Evolutionary conservation across 2,113 vertebrate genomes (phyloP).

Genomic region (Pedetes capensis): DNA sequence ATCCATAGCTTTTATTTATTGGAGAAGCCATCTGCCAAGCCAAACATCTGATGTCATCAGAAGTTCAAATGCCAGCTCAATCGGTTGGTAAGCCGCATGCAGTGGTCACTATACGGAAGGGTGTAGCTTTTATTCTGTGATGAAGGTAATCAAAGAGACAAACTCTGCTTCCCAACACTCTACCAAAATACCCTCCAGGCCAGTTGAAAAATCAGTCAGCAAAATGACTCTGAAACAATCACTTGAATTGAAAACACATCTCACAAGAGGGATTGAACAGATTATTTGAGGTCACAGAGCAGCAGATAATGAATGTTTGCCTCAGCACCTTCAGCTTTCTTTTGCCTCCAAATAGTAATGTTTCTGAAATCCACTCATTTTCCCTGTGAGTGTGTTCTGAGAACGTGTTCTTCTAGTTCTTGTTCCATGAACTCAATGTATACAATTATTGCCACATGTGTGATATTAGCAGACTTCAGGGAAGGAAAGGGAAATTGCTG

Average conservation of each 20-base stretch:
- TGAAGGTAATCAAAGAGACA: not conserved
- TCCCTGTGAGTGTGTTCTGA: not conserved
- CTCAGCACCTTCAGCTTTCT: not conserved
- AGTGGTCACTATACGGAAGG: not conserved
- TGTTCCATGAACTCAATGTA: not conserved
- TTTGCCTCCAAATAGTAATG: not conserved
- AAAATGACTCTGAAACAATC: conserved; percentile 1
- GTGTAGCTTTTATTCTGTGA: not conserved
- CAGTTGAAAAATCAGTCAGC: not conserved
- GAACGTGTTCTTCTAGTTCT: not conserved
- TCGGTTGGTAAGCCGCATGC: not conserved
- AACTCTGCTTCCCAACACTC: not conserved
- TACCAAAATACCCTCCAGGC: not conserved
- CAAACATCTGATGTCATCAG: not conserved
- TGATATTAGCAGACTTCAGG: not conserved
- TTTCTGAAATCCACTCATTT: conserved; percentile 26
- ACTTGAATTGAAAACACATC: conserved; percentile 10
- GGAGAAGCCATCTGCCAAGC: not conserved
- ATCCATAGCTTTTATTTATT: not conserved
- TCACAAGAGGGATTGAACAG: conserved; percentile 7
- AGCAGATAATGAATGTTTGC: not conserved
- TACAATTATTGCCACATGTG: not conserved
- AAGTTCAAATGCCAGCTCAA: not conserved
- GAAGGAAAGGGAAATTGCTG: not conserved
- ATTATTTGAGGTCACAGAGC: not conserved